These are phyloP conservation scores for Intellagama lesueurii DNA, from an alignment of 2,797 vertebrate genomes.

Conservation along the genomic window DNA sequence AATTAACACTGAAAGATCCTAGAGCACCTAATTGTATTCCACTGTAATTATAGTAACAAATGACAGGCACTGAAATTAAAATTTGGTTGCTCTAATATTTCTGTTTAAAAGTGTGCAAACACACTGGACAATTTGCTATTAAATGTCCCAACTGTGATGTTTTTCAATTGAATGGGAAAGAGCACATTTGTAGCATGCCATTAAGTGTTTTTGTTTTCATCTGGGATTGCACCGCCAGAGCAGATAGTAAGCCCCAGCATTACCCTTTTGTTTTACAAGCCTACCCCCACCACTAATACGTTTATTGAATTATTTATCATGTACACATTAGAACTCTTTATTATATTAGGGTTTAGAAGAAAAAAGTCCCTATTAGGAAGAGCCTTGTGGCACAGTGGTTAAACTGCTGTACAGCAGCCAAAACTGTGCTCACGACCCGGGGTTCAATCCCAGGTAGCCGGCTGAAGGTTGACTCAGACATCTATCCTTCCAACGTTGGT, in stretches of 20 bases:
- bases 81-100: slow-evolving; percentile 70
- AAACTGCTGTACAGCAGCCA: too few species aligned
- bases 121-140: slow-evolving; percentile 71
- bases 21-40: slow-evolving; percentile 71
- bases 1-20: slow-evolving; percentile 78
- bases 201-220: slow-evolving; percentile 70
- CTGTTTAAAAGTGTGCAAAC: slow-evolving; percentile 73
- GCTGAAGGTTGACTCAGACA: too few species aligned
- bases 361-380: neutral
- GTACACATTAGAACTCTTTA: slow-evolving; percentile 26
- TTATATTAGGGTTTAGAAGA: slow-evolving; percentile 40
- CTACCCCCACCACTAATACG: slow-evolving; percentile 54
- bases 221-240: slow-evolving; percentile 69
- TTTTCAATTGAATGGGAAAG: slow-evolving; percentile 72
- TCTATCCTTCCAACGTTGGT: too few species aligned
- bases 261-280: slow-evolving; percentile 59
- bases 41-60: slow-evolving; percentile 77
- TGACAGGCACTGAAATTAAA: slow-evolving; percentile 74
- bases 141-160: slow-evolving; percentile 70
- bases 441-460: too few species aligned
- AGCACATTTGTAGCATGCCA: slow-evolving; percentile 49
- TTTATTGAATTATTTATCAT: slow-evolving; percentile 68
- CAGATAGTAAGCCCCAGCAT: slow-evolving; percentile 52
- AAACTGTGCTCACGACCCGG: too few species aligned
- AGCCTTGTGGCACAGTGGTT: neutral